Conservation (phyloP, 2,888 invertebrate genomes). For the Heliconius erato region DNA sequence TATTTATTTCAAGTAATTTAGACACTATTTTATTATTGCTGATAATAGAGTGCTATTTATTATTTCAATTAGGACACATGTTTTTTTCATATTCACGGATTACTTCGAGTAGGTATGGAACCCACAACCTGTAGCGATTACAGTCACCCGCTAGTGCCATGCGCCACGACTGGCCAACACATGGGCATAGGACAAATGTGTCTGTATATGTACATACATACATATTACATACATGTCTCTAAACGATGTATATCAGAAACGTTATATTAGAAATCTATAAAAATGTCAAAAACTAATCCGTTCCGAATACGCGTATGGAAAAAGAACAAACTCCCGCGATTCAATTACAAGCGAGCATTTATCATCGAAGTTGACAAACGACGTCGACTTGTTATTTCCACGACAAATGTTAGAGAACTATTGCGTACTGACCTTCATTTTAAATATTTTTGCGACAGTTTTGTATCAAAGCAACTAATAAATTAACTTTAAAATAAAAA, state of each 20-base stretch:
- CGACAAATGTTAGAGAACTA: conserved; percentile 62
- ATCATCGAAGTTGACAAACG: conserved; percentile 63
- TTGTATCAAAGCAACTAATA: neutral
- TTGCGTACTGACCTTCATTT: conserved; percentile 55
- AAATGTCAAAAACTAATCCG: conserved; percentile 52
- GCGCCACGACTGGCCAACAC: too few species aligned
- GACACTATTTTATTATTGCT: too few species aligned
- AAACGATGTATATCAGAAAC: neutral
- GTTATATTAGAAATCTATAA: conserved; percentile 44
- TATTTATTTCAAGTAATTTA: neutral
- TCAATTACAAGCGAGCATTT: conserved; percentile 62
- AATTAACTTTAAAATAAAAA: neutral
- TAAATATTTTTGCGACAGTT: conserved; percentile 50
- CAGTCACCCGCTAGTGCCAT: too few species aligned
- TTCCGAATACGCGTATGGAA: conserved; percentile 50
- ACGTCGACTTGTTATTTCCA: conserved; percentile 61
- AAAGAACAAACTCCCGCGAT: conserved; percentile 54
- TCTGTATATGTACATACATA: neutral
- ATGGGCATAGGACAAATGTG: too few species aligned
- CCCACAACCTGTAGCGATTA: too few species aligned
- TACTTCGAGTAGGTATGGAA: too few species aligned
- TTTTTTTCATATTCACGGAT: too few species aligned
- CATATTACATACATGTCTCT: neutral
- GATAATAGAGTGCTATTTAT: too few species aligned
- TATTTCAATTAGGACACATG: too few species aligned